phyloP scores from a whole-genome alignment of 2,113 vertebrate genomes.

The Tyrannus savana region DNA sequence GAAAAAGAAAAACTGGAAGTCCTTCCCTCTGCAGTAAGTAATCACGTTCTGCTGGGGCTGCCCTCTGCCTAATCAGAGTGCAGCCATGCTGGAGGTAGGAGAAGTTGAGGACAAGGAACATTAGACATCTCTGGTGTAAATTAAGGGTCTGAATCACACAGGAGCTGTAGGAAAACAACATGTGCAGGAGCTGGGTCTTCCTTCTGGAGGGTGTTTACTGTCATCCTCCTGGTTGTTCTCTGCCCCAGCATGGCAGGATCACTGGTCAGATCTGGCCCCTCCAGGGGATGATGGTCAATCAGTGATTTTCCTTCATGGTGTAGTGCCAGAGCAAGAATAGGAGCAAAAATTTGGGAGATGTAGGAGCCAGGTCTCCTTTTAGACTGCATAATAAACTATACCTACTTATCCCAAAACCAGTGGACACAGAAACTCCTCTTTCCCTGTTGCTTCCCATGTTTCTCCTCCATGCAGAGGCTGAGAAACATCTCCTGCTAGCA shows the following conservation, averaged over 20 bases:
- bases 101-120: background rate
- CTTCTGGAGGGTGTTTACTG: background rate
- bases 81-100: background rate
- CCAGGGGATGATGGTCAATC: fast-evolving
- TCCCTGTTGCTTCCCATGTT: background rate
- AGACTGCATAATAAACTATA: background rate
- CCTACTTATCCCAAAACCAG: background rate
- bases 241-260: background rate
- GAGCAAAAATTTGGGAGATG: background rate
- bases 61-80: background rate
- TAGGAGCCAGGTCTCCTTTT: background rate
- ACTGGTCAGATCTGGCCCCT: background rate
- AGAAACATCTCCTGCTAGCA: background rate
- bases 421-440: background rate
- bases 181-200: background rate
- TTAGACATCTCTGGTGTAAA: background rate
- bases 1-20: background rate
- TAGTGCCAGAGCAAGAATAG: background rate
- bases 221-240: background rate
- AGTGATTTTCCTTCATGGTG: background rate
- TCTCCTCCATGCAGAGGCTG: background rate
- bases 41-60: background rate
- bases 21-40: background rate
- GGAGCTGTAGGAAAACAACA: background rate
- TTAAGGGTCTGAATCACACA: background rate